Conservation (phyloP, 1,140 invertebrate species). For the Pantala flavescens region DNA sequence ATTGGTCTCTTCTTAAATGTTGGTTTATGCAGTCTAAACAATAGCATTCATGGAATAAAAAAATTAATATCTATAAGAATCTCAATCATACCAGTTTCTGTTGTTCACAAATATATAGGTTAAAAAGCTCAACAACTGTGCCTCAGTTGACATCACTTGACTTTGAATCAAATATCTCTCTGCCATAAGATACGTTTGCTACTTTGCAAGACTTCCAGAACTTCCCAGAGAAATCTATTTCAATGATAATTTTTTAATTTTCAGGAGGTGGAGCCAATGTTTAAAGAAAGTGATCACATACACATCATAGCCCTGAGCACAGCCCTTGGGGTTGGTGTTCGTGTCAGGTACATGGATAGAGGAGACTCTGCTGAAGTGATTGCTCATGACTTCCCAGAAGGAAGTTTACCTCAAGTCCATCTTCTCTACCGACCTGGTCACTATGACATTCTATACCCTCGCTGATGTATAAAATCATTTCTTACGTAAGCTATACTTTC, state of each 20-base stretch:
- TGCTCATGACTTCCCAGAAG: slow-evolving; percentile 85
- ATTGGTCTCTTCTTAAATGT: too few relatives aligned
- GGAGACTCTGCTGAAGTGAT: slow-evolving; percentile 63
- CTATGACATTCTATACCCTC: slow-evolving; percentile 86
- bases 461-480: neutral
- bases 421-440: slow-evolving; percentile 92
- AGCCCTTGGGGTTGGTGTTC: slow-evolving; percentile 72
- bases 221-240: neutral
- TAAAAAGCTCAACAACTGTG: too few relatives aligned
- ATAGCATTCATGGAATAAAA: too few relatives aligned
- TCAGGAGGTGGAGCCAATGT: slow-evolving; percentile 96
- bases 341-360: slow-evolving; percentile 91
- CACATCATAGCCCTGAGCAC: slow-evolving; percentile 92
- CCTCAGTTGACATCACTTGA: too few relatives aligned
- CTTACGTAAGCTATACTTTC: too few relatives aligned
- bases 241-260: slow-evolving; percentile 26
- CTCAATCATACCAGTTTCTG: too few relatives aligned
- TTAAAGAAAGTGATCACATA: slow-evolving; percentile 96
- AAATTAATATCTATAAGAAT: too few relatives aligned
- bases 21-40: too few relatives aligned
- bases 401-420: slow-evolving; percentile 57
- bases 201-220: too few relatives aligned
- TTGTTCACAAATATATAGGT: too few relatives aligned
- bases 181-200: too few relatives aligned
- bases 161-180: too few relatives aligned